A percentile compares a stretch with the other conserved stretches of the same genome.
Evolutionary conservation across 2,888 invertebrate species (phyloP).

Genomic region (Hemicrepidius hirtus): DNA sequence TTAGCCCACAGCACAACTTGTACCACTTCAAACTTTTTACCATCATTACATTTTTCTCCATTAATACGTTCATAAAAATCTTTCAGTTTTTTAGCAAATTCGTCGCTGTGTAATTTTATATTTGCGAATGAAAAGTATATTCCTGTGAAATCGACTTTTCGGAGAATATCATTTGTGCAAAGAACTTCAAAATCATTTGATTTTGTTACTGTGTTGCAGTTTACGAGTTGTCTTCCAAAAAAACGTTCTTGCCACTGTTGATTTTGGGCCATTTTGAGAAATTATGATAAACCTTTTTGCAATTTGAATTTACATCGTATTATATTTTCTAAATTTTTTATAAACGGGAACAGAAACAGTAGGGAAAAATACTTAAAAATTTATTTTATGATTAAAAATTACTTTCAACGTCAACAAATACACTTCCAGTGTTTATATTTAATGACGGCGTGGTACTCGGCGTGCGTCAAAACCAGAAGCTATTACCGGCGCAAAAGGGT

Average conservation of each 20-base stretch:
- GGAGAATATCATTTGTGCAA: slow-evolving; percentile 73
- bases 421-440: slow-evolving; percentile 4
- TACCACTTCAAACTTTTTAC: slow-evolving; percentile 76
- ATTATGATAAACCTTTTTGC: neutral
- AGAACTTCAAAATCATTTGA: slow-evolving; percentile 73
- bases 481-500: slow-evolving; percentile 34
- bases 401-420: neutral
- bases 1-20: slow-evolving; percentile 83
- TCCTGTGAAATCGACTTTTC: slow-evolving; percentile 76
- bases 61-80: slow-evolving; percentile 74
- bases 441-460: slow-evolving; percentile 11
- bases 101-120: slow-evolving; percentile 80
- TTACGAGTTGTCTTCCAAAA: slow-evolving; percentile 76
- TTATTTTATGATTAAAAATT: neutral
- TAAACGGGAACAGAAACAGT: neutral
- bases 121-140: slow-evolving; percentile 84
- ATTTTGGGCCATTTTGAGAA: slow-evolving; percentile 17
- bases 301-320: neutral
- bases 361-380: neutral
- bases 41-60: slow-evolving; percentile 63
- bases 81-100: slow-evolving; percentile 79
- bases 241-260: slow-evolving; percentile 76
- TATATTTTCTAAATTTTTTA: neutral
- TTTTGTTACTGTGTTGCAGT: slow-evolving; percentile 72
- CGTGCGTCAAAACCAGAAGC: slow-evolving; percentile 27